Conservation (phyloP, 1,140 invertebrate species). For the Macrocentrus cingulum region DNA sequence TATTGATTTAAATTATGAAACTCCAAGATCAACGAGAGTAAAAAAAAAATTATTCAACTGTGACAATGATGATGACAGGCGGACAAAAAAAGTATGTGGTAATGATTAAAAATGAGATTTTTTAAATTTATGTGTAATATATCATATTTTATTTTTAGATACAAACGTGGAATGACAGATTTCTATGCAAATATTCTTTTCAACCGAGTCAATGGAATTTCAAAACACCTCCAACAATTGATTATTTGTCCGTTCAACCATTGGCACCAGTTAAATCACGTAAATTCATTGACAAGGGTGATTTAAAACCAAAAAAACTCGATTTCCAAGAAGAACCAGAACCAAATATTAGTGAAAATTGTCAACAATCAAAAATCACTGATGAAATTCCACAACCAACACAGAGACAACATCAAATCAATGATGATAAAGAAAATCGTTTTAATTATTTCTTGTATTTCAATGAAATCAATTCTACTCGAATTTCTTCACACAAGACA, state of each 20-base stretch:
- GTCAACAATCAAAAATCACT: not conserved
- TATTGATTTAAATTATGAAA: conserved; percentile 9
- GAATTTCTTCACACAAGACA: not conserved
- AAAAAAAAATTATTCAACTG: conserved; percentile 9
- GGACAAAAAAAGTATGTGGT: not conserved
- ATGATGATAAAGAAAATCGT: conserved; percentile 1
- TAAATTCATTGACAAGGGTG: conserved; percentile 23
- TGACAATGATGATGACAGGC: not conserved
- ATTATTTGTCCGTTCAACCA: conserved; percentile 16
- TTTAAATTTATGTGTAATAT: conserved; percentile 20
- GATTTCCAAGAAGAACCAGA: conserved; percentile 28
- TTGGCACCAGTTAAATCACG: conserved; percentile 36
- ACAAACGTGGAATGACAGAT: not conserved
- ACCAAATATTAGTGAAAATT: conserved; percentile 3
- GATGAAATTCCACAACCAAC: too few relatives aligned
- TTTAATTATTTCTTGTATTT: not conserved
- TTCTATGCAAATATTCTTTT: conserved; percentile 14
- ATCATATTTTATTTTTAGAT: conserved; percentile 4
- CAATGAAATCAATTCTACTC: conserved; percentile 2
- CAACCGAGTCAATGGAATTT: conserved; percentile 9
- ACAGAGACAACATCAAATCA: not conserved
- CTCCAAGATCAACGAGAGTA: conserved; percentile 1
- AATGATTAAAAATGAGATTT: not conserved
- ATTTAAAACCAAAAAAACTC: conserved; percentile 40
- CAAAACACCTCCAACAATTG: conserved; percentile 3